Conservation (phyloP, 1,140 invertebrate genomes). For the Drosophila gunungcola region DNA sequence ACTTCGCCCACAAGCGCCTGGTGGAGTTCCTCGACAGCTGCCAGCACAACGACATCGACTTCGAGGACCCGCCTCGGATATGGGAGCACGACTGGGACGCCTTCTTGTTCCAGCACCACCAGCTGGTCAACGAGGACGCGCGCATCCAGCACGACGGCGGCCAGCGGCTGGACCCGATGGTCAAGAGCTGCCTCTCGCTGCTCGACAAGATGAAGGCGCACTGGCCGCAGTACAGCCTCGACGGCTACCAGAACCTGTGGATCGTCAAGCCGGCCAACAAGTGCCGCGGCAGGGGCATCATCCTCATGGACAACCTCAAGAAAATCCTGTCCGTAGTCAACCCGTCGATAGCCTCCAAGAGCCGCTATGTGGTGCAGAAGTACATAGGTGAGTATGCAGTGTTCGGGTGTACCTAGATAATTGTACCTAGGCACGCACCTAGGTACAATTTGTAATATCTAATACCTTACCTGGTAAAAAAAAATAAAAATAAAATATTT, state of each 20-base stretch:
- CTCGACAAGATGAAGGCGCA: slow-evolving; percentile 86
- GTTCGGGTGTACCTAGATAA: too few species aligned
- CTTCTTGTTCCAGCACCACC: slow-evolving; percentile 91
- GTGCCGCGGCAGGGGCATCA: slow-evolving; percentile 95
- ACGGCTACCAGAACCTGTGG: slow-evolving; percentile 95
- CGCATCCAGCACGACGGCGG: slow-evolving; percentile 82
- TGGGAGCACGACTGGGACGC: slow-evolving; percentile 95
- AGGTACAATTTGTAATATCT: too few species aligned
- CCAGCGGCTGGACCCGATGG: slow-evolving; percentile 76
- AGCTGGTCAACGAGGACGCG: slow-evolving; percentile 88
- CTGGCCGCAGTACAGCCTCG: slow-evolving; percentile 93
- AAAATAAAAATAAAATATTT: too few species aligned
- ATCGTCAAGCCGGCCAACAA: slow-evolving; percentile 98
- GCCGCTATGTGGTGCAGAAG: slow-evolving; percentile 96
- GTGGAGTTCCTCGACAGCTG: slow-evolving; percentile 90
- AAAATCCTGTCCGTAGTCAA: slow-evolving; percentile 92
- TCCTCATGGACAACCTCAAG: slow-evolving; percentile 93
- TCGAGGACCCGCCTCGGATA: slow-evolving; percentile 88
- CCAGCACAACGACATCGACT: slow-evolving; percentile 94
- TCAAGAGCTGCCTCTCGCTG: slow-evolving; percentile 84
- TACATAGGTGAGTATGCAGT: slow-evolving; percentile 91
- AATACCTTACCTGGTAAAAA: too few species aligned
- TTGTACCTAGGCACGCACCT: too few species aligned
- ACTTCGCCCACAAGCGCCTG: slow-evolving; percentile 92
- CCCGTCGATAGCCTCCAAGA: slow-evolving; percentile 87